A percentile compares a stretch with the other conserved stretches of the same genome.
Conservation (phyloP, 2,888 invertebrate species). For the Crepidodera aurea region DNA sequence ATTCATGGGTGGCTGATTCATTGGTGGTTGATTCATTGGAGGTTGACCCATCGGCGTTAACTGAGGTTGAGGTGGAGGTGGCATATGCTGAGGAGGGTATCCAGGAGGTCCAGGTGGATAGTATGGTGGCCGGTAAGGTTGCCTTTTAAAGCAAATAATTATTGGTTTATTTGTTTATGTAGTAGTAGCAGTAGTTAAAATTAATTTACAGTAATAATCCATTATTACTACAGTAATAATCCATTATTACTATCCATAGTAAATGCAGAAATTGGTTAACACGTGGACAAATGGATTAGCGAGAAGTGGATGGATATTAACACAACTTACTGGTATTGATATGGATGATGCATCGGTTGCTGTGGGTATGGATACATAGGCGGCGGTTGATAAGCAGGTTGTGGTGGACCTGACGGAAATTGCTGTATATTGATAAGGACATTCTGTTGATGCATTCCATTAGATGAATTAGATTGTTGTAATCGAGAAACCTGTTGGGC, state of each 20-base stretch:
- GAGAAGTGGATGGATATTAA: no score
- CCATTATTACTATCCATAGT: no score
- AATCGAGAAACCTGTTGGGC: conserved; percentile 62
- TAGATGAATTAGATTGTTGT: conserved; percentile 50
- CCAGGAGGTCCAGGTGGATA: conserved; percentile 56
- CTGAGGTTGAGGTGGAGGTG: conserved; percentile 54
- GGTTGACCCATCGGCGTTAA: conserved; percentile 58
- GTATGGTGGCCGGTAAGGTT: conserved; percentile 54
- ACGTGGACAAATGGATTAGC: no score
- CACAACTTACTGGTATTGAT: conserved; percentile 60
- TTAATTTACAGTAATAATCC: no score
- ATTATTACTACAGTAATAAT: no score
- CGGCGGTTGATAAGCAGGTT: conserved; percentile 62
- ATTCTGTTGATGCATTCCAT: conserved; percentile 68
- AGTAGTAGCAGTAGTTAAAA: neutral
- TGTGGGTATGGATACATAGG: conserved; percentile 60
- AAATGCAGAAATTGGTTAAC: no score
- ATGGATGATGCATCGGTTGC: conserved; percentile 58
- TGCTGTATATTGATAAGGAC: conserved; percentile 73
- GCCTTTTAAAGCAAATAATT: conserved; percentile 45
- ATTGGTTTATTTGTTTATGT: conserved; percentile 14
- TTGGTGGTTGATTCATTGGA: conserved; percentile 54
- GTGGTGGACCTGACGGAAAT: conserved; percentile 64
- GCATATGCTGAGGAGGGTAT: conserved; percentile 61
- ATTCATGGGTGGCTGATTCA: conserved; percentile 45